These are phyloP conservation scores for Mirza zaza DNA, from an alignment of 2,113 vertebrate genomes.

Conservation along the genomic window DNA sequence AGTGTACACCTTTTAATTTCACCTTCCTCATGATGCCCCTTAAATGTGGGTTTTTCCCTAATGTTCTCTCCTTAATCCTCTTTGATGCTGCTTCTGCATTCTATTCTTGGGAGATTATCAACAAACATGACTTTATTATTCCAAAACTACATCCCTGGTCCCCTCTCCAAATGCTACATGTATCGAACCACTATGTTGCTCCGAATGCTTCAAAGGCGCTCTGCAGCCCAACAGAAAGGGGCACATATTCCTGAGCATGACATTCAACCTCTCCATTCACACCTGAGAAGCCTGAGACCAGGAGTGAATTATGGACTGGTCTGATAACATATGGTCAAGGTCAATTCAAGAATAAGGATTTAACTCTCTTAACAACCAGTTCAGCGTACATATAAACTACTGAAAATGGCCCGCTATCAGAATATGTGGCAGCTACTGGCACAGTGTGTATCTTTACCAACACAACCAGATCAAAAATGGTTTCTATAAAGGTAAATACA, in stretches of 20 bases:
- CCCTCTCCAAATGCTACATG: background rate
- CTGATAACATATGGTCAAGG: background rate
- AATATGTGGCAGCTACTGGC: background rate
- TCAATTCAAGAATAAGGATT: background rate
- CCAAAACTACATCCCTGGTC: background rate
- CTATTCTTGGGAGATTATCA: background rate
- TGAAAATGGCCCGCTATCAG: background rate
- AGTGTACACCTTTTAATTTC: background rate
- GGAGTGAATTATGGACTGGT: background rate
- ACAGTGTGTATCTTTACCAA: background rate
- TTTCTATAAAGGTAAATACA: conserved; percentile 35
- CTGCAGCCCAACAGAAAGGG: background rate
- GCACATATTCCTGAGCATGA: background rate
- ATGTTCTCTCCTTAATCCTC: background rate
- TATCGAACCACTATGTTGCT: background rate
- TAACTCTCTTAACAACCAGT: background rate
- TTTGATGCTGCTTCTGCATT: background rate
- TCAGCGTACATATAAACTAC: background rate
- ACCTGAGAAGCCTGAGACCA: background rate
- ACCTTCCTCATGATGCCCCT: background rate
- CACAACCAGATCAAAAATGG: background rate
- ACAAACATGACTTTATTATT: background rate
- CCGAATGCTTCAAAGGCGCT: background rate
- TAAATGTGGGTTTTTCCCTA: background rate
- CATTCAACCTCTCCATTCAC: background rate